A percentile compares a stretch with the other conserved stretches of the same genome.
phyloP scores from a whole-genome alignment of 1,140 invertebrate species.

The Pogonus chalceus region DNA sequence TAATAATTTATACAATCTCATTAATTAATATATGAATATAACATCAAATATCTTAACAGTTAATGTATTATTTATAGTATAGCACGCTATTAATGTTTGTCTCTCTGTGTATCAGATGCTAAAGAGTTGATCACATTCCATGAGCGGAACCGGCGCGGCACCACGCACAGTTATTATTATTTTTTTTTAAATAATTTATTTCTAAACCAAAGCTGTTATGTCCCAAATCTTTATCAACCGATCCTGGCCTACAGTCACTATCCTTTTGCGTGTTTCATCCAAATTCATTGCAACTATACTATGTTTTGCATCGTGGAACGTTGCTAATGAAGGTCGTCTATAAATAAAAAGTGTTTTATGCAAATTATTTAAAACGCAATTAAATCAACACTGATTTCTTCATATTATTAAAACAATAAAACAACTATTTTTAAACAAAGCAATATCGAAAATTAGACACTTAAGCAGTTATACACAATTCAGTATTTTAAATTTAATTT shows the following conservation, averaged over 20 bases:
- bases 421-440: background rate
- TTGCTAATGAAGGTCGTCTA: conserved; percentile 81
- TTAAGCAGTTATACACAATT: background rate
- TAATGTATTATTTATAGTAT: background rate
- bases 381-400: background rate
- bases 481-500: too few species aligned
- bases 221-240: conserved; percentile 87
- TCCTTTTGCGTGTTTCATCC: conserved; percentile 72
- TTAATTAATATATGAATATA: background rate
- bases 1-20: background rate
- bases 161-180: background rate
- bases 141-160: background rate
- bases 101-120: too few species aligned
- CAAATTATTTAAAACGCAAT: background rate
- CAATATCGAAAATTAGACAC: background rate
- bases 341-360: conserved; percentile 34
- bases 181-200: background rate
- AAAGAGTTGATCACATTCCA: background rate
- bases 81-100: background rate
- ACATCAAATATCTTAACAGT: conserved; percentile 7
- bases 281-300: conserved; percentile 79
- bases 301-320: conserved; percentile 92
- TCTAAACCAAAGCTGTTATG: conserved; percentile 43
- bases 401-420: too few species aligned
- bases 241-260: conserved; percentile 90